phyloP scores from a whole-genome alignment of 2,888 invertebrate species.

The Ceraclea dissimilis region DNA sequence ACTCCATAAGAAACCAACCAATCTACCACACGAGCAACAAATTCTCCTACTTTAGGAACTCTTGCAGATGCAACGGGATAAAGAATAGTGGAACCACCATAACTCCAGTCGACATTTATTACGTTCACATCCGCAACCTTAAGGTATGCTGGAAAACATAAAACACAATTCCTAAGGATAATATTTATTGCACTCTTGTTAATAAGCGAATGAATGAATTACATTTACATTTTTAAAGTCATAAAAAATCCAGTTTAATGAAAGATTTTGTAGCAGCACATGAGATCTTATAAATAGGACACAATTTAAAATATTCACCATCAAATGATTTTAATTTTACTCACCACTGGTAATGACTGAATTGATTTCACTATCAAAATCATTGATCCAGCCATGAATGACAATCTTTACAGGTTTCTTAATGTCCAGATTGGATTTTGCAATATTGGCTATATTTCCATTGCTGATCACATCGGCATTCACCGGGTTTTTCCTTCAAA shows the following conservation, averaged over 20 bases:
- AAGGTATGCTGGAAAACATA: constrained; percentile 14
- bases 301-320: too few species aligned
- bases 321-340: not conserved
- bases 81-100: constrained; percentile 9
- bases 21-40: constrained; percentile 1
- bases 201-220: too few species aligned
- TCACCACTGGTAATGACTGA: constrained; percentile 6
- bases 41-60: constrained; percentile 11
- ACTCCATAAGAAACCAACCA: constrained; percentile 10
- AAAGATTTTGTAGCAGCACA: too few species aligned
- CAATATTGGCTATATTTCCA: constrained; percentile 10
- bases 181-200: too few species aligned
- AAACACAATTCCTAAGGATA: not conserved
- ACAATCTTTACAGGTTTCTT: constrained; percentile 16
- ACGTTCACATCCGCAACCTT: constrained; percentile 16
- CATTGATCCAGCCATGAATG: constrained; percentile 15
- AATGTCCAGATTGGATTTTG: constrained; percentile 9
- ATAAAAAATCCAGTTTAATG: too few species aligned
- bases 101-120: constrained; percentile 19
- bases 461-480: constrained; percentile 8
- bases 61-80: constrained; percentile 16
- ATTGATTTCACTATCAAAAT: not conserved
- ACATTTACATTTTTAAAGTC: too few species aligned
- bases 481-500: constrained; percentile 12
- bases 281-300: too few species aligned